These are phyloP conservation scores for Varroa destructor DNA, from an alignment of 1,140 invertebrate genomes.

Conservation along the genomic window DNA sequence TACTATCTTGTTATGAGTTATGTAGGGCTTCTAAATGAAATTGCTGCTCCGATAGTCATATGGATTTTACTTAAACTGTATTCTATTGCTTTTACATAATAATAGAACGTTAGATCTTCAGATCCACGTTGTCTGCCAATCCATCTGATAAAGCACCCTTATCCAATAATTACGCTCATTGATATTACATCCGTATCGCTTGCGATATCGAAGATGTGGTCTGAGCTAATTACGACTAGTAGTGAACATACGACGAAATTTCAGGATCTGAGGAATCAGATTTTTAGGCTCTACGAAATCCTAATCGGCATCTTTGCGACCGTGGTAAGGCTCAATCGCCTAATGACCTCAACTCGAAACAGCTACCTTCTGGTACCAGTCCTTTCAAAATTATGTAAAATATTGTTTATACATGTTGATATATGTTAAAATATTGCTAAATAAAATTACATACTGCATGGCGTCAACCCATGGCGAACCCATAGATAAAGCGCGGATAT, in stretches of 20 bases:
- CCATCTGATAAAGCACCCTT: too few relatives aligned
- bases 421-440: neutral
- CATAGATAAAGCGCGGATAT: too few relatives aligned
- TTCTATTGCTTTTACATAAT: too few relatives aligned
- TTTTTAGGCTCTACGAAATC: slow-evolving; percentile 92
- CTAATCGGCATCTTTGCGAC: slow-evolving; percentile 87
- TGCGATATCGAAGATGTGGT: neutral
- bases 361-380: slow-evolving; percentile 84
- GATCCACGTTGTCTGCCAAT: too few relatives aligned
- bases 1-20: too few relatives aligned
- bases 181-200: too few relatives aligned
- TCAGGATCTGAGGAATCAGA: slow-evolving; percentile 59
- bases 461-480: neutral
- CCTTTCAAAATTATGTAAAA: slow-evolving; percentile 55
- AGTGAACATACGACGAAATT: slow-evolving; percentile 21
- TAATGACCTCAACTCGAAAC: slow-evolving; percentile 80
- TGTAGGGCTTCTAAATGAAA: too few relatives aligned
- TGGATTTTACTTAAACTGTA: too few relatives aligned
- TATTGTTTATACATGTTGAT: slow-evolving; percentile 60
- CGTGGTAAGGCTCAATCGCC: slow-evolving; percentile 86
- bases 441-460: neutral
- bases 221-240: neutral
- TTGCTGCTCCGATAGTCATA: too few relatives aligned
- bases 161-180: too few relatives aligned
- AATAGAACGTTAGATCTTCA: too few relatives aligned